Base-by-base conservation (phyloP, 2,113 vertebrate genomes). In the Mystacornis crossleyi region DNA sequence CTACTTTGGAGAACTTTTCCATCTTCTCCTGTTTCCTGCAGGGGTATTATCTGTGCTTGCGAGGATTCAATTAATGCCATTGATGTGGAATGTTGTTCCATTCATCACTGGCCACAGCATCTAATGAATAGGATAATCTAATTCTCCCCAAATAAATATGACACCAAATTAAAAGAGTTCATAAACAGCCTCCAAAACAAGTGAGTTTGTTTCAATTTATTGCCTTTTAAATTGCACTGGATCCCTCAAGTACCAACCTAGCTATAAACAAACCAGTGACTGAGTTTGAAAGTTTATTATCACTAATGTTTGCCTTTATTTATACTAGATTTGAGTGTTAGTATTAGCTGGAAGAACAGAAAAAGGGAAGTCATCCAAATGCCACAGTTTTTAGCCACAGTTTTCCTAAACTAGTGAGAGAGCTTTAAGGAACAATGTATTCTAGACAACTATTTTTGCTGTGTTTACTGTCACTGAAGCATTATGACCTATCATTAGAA, bases 121-220 rank as follows among this genome's bases (percentile, higher is more conserved):
- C 89, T 95, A 97, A 97, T 96, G 92, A 96, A 96, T 93, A 92
- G 90, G 86, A 90, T 94, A 94, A 97, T 97, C 89, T 93, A 93
- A 96, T 97, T 96, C 83, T 92, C 40, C 73, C 48, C 86, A 92
- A 89, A 97, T 96, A 94, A 96, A 96, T 94, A 96, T 74, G 82
- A 96, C 93, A 97, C 90, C 92, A 96, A 97, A 97, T 97, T 96
- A 96, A 97, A 96, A 96, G 96, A 73, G 72, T 92, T 92, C 96
- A 96, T 89, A 89, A 95, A 58, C 96, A 95, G 95, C 86, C 90
- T 94, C 79, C 90, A 95, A 95, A 95, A 90, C 10, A 60, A 95
- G 80, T 71, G 71, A 94, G 85, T 90, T 96, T 81, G 61, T 89
- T 93, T 89, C 89, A 92, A 84, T 97, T 93, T 96, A 95, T 93